phyloP scores from a whole-genome alignment of 2,113 vertebrate genomes.

The Pterocles orientalis region DNA sequence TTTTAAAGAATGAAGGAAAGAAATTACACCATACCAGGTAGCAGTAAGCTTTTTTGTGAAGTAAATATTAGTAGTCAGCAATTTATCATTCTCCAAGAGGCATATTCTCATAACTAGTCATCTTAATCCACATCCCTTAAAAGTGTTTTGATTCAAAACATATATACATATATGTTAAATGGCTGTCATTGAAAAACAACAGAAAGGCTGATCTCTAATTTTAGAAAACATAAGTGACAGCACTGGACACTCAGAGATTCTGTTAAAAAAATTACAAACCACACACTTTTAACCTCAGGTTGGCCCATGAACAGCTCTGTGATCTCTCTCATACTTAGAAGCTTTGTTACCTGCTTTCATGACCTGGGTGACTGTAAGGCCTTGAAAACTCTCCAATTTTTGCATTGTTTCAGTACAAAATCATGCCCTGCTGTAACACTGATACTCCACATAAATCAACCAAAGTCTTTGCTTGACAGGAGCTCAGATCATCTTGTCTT shows the following conservation, averaged over 20 bases:
- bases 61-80: not conserved
- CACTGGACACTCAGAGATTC: not conserved
- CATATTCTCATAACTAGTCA: not conserved
- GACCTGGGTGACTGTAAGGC: not conserved
- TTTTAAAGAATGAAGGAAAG: not conserved
- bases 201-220: not conserved
- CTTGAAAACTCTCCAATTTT: not conserved
- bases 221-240: not conserved
- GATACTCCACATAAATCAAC: constrained; percentile 31
- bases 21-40: not conserved
- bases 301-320: not conserved
- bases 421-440: not conserved
- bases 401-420: not conserved
- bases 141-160: not conserved
- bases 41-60: not conserved
- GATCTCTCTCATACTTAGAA: not conserved
- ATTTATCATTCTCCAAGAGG: not conserved
- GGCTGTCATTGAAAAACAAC: not conserved
- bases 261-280: not conserved
- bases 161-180: not conserved
- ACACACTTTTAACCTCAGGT: not conserved
- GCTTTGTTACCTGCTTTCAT: not conserved
- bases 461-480: not conserved
- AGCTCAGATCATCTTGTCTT: not conserved
- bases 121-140: not conserved